Evolutionary conservation across 2,888 invertebrate genomes (phyloP).

Genomic region (Halocaridina rubra): DNA sequence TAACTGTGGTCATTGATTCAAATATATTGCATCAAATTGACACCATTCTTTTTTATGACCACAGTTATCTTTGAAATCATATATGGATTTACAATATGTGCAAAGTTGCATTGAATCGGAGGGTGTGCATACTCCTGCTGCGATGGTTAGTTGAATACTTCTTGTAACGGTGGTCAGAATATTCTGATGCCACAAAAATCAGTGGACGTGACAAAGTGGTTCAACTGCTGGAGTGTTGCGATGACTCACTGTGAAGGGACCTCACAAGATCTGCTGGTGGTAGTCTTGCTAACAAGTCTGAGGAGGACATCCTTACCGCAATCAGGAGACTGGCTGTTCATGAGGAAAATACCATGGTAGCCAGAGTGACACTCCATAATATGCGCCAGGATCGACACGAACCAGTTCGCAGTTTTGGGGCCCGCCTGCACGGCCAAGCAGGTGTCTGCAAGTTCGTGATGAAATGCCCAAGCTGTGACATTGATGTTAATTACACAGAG

Average conservation of each 20-base stretch:
- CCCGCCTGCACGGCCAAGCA: too few species aligned
- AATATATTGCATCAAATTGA: too few species aligned
- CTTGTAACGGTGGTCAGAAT: conserved; percentile 8
- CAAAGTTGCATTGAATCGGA: neutral
- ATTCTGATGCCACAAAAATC: neutral
- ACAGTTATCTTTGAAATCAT: neutral
- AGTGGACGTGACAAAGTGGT: neutral
- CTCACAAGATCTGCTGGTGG: neutral
- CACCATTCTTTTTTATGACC: too few species aligned
- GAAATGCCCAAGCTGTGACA: too few species aligned
- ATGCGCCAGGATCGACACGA: too few species aligned
- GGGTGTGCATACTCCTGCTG: too few species aligned
- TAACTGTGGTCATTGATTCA: too few species aligned
- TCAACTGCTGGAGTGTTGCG: conserved; percentile 30
- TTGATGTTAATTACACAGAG: too few species aligned
- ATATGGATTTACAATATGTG: neutral
- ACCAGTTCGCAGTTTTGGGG: too few species aligned
- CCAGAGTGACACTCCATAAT: neutral
- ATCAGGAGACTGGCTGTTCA: neutral
- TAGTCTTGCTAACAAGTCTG: neutral
- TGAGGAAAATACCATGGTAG: neutral
- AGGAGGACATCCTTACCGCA: neutral
- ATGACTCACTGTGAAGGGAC: conserved; percentile 5
- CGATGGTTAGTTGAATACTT: neutral
- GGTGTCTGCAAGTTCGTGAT: too few species aligned